Evolutionary conservation across 2,113 vertebrate genomes (phyloP), one percentile per base, ranked within the genome.

Genomic region (Aleadryas rufinucha): DNA sequence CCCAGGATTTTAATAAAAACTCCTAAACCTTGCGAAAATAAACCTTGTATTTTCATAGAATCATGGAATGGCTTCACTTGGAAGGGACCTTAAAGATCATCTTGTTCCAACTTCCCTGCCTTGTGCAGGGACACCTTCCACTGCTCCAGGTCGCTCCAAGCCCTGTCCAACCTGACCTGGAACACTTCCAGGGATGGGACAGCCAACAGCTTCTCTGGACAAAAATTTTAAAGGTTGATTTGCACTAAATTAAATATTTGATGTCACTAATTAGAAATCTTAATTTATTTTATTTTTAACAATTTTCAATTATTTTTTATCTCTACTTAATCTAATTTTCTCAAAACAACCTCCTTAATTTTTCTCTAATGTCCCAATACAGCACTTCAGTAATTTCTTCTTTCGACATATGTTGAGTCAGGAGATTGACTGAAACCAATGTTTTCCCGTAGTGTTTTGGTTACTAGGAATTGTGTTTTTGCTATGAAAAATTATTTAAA

Each of bases 1-100:
- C 2, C 3, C 16, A 24, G 19, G 16, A 28, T 44, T 70, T 23
- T n/a, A 26, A 15, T 17, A 60, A 66, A 75, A 39, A 0, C 0
- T 4, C 2, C 23, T 27, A 52, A 81, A 28, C 1, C 1, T 21
- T 31, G 31, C 61, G 41, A 83, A 79, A 85, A 3, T 49, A 56
- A 41, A 84, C 6, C 7, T 33, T 4, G 4, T 57, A 16, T 57
- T 90, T 20, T 63, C 12, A 28, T 37, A 37, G 26, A 61, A 69
- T 19, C 11, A 19, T 69, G n/a, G 17, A 61, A 69, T 31, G 14
- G 12, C 33, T 69, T 49, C 21, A 13, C 30, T 76, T 49, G 22
- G 27, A 49, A 56, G 5, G 21, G 35, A 33, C 41, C 10, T 49
- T 49, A 77, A 35, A 69, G 35, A 28, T 33, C 5, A 77, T 63